Percentiles rank a stretch among this genome's conserved stretches.
phyloP scores from a whole-genome alignment of 2,113 vertebrate species.

The Myotis lucifugus region DNA sequence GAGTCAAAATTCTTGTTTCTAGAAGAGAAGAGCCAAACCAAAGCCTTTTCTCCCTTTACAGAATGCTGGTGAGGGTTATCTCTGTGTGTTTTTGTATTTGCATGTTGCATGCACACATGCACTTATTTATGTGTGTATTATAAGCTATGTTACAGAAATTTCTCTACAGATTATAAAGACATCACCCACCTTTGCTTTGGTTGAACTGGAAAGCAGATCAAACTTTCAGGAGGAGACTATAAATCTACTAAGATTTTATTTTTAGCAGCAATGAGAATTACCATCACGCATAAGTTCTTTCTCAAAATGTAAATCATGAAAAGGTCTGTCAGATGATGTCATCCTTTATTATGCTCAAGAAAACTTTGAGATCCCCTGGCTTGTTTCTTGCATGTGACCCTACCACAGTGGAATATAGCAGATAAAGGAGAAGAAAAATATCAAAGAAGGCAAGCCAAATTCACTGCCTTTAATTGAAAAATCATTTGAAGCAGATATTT shows the following conservation, averaged over 20 bases:
- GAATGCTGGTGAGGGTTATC: background rate
- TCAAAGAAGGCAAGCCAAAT: background rate
- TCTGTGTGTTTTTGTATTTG: background rate
- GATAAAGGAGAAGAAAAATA: background rate
- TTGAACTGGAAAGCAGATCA: background rate
- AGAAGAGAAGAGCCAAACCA: background rate
- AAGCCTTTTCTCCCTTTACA: background rate
- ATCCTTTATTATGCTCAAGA: slow-evolving; percentile 4
- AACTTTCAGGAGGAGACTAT: background rate
- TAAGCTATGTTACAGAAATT: background rate
- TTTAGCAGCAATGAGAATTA: slow-evolving; percentile 1
- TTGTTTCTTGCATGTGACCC: background rate
- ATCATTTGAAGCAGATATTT: background rate
- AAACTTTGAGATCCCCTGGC: background rate
- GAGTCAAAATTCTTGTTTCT: background rate
- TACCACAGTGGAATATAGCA: background rate
- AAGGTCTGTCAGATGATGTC: background rate
- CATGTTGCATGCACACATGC: background rate
- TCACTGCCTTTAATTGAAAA: background rate
- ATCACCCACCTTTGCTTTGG: background rate
- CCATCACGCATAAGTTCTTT: background rate
- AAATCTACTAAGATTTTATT: background rate
- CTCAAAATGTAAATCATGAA: slow-evolving; percentile 30
- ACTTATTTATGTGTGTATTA: background rate
- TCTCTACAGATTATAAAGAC: background rate